These are phyloP conservation scores for Limenitis camilla DNA, from an alignment of 2,888 invertebrate species.

Conservation along the genomic window DNA sequence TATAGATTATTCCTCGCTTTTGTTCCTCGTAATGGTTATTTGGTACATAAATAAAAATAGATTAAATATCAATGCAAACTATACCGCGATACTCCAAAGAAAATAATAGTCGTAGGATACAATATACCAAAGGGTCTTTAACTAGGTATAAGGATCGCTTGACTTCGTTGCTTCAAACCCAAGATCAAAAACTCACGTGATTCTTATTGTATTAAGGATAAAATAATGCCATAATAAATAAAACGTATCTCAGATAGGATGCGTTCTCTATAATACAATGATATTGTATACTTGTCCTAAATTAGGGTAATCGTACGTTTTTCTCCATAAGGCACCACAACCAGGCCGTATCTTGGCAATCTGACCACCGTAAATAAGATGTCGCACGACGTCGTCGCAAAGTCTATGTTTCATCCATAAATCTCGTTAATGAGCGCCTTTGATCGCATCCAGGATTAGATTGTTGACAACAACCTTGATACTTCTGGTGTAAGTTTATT, in stretches of 20 bases:
- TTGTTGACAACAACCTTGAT: conserved; percentile 32
- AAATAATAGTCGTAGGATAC: too few relatives aligned
- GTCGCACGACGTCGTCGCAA: conserved; percentile 54
- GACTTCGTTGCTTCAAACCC: too few relatives aligned
- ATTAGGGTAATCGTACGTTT: conserved; percentile 15
- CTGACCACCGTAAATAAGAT: conserved; percentile 62
- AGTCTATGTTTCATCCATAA: conserved; percentile 64
- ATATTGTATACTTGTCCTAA: neutral
- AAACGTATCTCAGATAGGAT: too few relatives aligned
- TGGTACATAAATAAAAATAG: conserved; percentile 10
- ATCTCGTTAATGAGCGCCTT: conserved; percentile 70
- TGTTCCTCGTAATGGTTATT: conserved; percentile 20
- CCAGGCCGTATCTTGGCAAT: conserved; percentile 48
- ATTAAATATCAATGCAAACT: neutral
- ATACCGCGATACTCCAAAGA: neutral
- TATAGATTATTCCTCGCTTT: conserved; percentile 39
- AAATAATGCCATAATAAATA: too few relatives aligned
- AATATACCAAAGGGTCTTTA: too few relatives aligned
- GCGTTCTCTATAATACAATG: neutral
- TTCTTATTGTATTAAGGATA: too few relatives aligned
- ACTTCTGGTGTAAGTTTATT: conserved; percentile 28
- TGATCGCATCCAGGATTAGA: conserved; percentile 62
- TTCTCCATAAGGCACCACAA: conserved; percentile 34
- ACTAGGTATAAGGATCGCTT: too few relatives aligned
- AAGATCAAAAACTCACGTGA: too few relatives aligned